Conservation (phyloP, 2,888 invertebrate species). For the Drosophila leonis region DNA sequence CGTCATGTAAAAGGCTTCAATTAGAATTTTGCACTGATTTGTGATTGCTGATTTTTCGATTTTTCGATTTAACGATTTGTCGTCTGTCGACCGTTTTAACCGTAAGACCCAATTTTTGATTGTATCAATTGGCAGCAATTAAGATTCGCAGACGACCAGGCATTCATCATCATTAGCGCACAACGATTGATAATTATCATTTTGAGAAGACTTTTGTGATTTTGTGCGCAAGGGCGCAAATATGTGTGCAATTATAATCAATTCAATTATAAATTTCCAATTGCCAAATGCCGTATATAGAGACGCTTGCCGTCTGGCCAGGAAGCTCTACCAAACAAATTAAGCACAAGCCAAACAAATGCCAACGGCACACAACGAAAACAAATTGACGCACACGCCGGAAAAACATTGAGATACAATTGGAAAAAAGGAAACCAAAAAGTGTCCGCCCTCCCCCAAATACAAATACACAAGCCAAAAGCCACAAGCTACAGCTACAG, state of each 20-base stretch:
- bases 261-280: slow-evolving; percentile 49
- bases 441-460: slow-evolving; percentile 6
- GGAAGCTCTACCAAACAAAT: slow-evolving; percentile 45
- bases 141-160: slow-evolving; percentile 23
- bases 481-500: background rate
- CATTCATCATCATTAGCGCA: slow-evolving; percentile 37
- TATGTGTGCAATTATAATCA: slow-evolving; percentile 32
- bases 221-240: background rate
- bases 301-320: slow-evolving; percentile 19
- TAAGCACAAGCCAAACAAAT: slow-evolving; percentile 52
- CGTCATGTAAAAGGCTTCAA: slow-evolving; percentile 33
- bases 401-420: slow-evolving; percentile 34
- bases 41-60: slow-evolving; percentile 20
- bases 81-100: slow-evolving; percentile 10
- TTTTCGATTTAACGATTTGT: slow-evolving; percentile 5
- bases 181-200: slow-evolving; percentile 3
- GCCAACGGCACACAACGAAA: slow-evolving; percentile 26
- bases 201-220: background rate
- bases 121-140: slow-evolving; percentile 61
- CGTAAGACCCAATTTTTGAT: slow-evolving; percentile 19
- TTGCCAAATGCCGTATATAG: slow-evolving; percentile 8
- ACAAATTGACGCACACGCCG: slow-evolving; percentile 43
- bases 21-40: slow-evolving; percentile 32
- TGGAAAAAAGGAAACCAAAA: slow-evolving; percentile 30
- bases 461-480: background rate